These are phyloP conservation scores for Rhabdophis nuchalis DNA, from an alignment of 2,797 vertebrate species.

Conservation along the genomic window DNA sequence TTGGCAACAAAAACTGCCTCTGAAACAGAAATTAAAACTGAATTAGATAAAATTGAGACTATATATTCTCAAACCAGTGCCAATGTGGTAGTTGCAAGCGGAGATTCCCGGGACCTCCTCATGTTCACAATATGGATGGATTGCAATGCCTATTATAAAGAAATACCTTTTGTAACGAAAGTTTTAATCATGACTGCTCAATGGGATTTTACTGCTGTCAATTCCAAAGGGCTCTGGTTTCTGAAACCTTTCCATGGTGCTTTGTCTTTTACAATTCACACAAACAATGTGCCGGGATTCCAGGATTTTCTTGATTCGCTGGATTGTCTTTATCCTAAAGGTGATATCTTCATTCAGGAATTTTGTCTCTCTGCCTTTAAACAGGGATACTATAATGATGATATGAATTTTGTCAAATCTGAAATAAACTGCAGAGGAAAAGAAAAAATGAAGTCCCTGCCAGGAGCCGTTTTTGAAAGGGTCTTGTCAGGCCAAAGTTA, in stretches of 20 bases:
- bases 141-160: not conserved
- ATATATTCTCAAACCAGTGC: not conserved
- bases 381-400: not conserved
- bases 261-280: not conserved
- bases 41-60: not conserved
- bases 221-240: not conserved
- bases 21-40: not conserved
- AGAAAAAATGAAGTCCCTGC: not conserved
- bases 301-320: not conserved
- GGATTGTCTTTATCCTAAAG: not conserved
- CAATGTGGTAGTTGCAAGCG: not conserved
- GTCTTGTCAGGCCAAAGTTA: not conserved
- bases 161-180: not conserved
- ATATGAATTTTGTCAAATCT: no score
- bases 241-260: slow-evolving; percentile 7
- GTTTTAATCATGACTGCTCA: not conserved
- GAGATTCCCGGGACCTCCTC: not conserved
- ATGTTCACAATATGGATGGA: not conserved
- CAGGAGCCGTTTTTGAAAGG: not conserved
- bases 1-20: not conserved
- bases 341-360: not conserved
- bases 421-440: not conserved
- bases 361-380: not conserved
- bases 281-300: not conserved
- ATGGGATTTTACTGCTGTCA: not conserved